phyloP scores from a whole-genome alignment of 2,113 vertebrate genomes.

The Takifugu flavidus region DNA sequence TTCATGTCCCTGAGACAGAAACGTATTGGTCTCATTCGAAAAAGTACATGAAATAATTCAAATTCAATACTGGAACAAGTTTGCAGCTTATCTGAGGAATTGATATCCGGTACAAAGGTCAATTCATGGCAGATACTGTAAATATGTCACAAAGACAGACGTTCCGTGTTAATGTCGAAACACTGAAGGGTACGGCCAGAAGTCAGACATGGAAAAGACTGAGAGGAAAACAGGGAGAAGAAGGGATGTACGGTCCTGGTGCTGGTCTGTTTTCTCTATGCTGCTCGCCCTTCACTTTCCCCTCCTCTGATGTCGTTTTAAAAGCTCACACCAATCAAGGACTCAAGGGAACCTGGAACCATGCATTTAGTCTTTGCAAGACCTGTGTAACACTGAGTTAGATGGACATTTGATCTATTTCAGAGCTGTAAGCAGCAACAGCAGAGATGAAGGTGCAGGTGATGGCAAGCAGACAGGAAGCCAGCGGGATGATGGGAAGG shows the following conservation, averaged over 20 bases:
- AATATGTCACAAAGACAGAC: constrained; percentile 17
- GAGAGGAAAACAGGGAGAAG: constrained; percentile 26
- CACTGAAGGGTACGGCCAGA: constrained; percentile 41
- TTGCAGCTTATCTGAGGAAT: constrained; percentile 5
- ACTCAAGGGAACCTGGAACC: constrained; percentile 1
- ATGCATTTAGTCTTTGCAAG: constrained; percentile 13
- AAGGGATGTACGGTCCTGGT: constrained; percentile 35
- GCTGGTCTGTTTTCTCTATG: constrained; percentile 52
- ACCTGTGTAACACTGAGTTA: constrained; percentile 21
- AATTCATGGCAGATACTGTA: constrained; percentile 2
- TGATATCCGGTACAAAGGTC: constrained; percentile 27
- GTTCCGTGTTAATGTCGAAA: constrained; percentile 47
- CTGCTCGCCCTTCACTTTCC: neutral
- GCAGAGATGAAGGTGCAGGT: constrained; percentile 3
- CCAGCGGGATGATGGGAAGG: neutral
- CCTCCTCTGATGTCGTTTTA: constrained; percentile 6
- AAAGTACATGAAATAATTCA: constrained; percentile 1
- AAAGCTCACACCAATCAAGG: neutral
- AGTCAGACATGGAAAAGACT: constrained; percentile 15
- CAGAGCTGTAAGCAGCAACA: constrained; percentile 1
- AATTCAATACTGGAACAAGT: neutral
- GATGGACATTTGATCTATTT: constrained; percentile 7
- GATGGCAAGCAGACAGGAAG: constrained; percentile 35
- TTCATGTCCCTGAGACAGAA: constrained; percentile 53
- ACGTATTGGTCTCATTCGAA: constrained; percentile 52